Percentiles rank a stretch among this genome's conserved stretches.
These are phyloP conservation scores for Eupeodes luniger DNA, from an alignment of 2,888 invertebrate species.

Conservation along the genomic window DNA sequence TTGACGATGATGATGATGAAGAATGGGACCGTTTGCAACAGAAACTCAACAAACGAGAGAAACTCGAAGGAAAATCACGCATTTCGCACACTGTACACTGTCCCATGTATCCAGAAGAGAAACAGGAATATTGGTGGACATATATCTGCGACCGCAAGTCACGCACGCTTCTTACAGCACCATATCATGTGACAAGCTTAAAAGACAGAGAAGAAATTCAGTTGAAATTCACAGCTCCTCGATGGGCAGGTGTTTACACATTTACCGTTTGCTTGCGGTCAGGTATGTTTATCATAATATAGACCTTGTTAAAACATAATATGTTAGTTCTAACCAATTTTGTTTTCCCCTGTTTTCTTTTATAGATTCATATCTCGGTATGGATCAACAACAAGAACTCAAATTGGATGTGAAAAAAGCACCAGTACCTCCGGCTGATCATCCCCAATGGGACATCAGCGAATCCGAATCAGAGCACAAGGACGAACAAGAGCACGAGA, in stretches of 20 bases:
- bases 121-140: conserved; percentile 99
- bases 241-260: conserved; percentile 95
- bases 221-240: conserved; percentile 98
- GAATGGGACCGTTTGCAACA: conserved; percentile 97
- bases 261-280: conserved; percentile 96
- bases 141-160: conserved; percentile 98
- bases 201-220: conserved; percentile 95
- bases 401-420: conserved; percentile 99
- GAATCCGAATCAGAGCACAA: conserved; percentile 93
- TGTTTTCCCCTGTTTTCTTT: neutral
- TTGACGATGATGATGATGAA: conserved; percentile 90
- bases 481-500: conserved; percentile 87
- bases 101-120: conserved; percentile 96
- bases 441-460: conserved; percentile 99
- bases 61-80: conserved; percentile 96
- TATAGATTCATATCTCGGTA: conserved; percentile 96
- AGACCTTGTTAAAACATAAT: neutral
- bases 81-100: conserved; percentile 98
- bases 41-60: conserved; percentile 93
- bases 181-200: conserved; percentile 96
- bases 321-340: neutral
- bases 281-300: conserved; percentile 82
- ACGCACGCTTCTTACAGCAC: conserved; percentile 94
- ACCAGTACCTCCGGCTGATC: conserved; percentile 94
- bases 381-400: conserved; percentile 97